Evolutionary conservation across 2,113 vertebrate species (phyloP).

Genomic region (Lonchura striata): DNA sequence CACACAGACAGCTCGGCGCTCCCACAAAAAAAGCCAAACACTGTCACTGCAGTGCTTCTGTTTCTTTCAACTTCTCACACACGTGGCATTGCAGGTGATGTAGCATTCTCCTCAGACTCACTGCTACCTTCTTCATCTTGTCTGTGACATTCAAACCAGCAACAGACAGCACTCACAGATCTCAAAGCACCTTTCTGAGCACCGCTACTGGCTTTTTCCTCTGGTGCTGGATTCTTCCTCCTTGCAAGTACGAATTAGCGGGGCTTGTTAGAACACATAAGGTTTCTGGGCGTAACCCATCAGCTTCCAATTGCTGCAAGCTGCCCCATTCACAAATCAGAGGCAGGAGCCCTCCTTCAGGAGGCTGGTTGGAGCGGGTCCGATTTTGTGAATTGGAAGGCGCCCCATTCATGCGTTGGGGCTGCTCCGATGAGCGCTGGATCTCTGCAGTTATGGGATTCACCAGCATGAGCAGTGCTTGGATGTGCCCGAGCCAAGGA

Average conservation of each 20-base stretch:
- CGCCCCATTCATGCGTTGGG: not conserved
- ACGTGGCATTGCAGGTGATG: slow-evolving; percentile 1
- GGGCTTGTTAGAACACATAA: not conserved
- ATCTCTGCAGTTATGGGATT: not conserved
- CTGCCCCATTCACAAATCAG: not conserved
- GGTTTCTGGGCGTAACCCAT: not conserved
- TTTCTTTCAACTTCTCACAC: not conserved
- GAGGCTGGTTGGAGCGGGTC: not conserved
- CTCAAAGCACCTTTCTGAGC: not conserved
- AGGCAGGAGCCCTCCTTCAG: not conserved
- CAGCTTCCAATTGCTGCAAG: not conserved
- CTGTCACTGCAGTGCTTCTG: not conserved
- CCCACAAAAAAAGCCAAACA: not conserved
- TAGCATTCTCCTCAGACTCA: not conserved
- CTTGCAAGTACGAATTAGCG: not conserved
- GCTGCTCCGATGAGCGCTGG: not conserved
- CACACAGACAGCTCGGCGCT: accelerated
- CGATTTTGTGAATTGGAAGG: not conserved
- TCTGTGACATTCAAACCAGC: not conserved
- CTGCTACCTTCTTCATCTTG: not conserved
- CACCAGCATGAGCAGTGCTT: not conserved
- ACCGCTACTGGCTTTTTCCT: not conserved
- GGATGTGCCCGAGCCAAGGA: not conserved
- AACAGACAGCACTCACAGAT: not conserved
- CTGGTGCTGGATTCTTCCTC: not conserved